Percentiles rank a stretch among this genome's conserved stretches.
Evolutionary conservation across 2,888 invertebrate species (phyloP).

Genomic region (Melanostoma mellinum): DNA sequence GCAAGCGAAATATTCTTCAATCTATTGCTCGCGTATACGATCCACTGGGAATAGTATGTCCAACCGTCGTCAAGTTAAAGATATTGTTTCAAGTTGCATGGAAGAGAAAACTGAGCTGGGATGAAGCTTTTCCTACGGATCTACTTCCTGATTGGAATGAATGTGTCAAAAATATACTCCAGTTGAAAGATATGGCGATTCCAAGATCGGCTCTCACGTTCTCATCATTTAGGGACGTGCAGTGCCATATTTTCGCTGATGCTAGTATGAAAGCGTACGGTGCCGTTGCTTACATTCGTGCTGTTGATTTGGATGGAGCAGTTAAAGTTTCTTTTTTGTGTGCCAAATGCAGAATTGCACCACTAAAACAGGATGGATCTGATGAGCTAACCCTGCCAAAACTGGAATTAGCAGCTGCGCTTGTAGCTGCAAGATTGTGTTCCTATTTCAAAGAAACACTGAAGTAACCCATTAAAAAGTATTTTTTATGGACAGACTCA

Average conservation of each 20-base stretch:
- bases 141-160: conserved; percentile 10
- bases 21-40: conserved; percentile 17
- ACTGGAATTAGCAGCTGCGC: conserved; percentile 4
- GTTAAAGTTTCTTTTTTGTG: neutral
- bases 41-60: conserved; percentile 23
- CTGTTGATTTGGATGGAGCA: too few relatives aligned
- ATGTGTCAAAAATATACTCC: neutral
- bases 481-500: conserved; percentile 10
- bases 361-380: conserved; percentile 1
- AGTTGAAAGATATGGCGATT: conserved; percentile 16
- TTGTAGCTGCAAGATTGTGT: conserved; percentile 15
- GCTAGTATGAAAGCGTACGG: too few relatives aligned
- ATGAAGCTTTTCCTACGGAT: conserved; percentile 7
- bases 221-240: too few relatives aligned
- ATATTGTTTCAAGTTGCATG: conserved; percentile 15
- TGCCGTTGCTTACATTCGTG: too few relatives aligned
- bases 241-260: neutral
- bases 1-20: conserved; percentile 8
- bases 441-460: conserved; percentile 1
- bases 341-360: conserved; percentile 25
- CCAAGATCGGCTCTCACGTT: neutral
- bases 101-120: conserved; percentile 14
- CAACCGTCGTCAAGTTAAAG: conserved; percentile 28
- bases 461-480: neutral
- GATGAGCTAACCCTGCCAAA: conserved; percentile 9